Conservation (phyloP, 2,113 vertebrate species). For the Tachysurus vachellii region DNA sequence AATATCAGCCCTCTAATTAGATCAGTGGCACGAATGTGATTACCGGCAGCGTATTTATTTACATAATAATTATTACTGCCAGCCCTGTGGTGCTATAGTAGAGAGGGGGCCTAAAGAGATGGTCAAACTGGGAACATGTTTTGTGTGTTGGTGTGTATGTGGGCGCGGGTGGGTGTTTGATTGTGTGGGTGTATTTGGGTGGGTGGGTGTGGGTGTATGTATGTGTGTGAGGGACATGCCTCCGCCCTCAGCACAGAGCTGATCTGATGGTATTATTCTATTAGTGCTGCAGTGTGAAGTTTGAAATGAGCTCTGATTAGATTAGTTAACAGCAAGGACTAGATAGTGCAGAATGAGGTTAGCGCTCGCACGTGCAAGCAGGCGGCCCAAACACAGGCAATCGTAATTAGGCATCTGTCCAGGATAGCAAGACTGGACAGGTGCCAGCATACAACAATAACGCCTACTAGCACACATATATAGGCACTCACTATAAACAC, state of each 20-base stretch:
- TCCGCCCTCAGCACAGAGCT: conserved; percentile 49
- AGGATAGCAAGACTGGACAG: conserved; percentile 51
- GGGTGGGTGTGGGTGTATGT: conserved; percentile 13
- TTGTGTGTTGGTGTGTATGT: conserved; percentile 3
- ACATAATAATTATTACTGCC: conserved; percentile 84
- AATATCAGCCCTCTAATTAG: conserved; percentile 77
- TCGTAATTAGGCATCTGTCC: conserved; percentile 59
- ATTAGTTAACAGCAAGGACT: conserved; percentile 64
- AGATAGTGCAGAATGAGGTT: conserved; percentile 63
- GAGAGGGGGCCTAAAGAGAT: conserved; percentile 47
- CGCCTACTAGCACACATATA: conserved; percentile 39
- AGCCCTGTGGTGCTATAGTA: conserved; percentile 60
- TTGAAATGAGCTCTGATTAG: conserved; percentile 62
- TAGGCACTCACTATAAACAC: conserved; percentile 29
- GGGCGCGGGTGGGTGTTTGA: not conserved
- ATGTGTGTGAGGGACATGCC: conserved; percentile 45
- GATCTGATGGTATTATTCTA: conserved; percentile 62
- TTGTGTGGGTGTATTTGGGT: conserved; percentile 16
- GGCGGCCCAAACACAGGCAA: conserved; percentile 51
- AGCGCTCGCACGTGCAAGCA: conserved; percentile 56
- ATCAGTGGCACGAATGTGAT: conserved; percentile 81
- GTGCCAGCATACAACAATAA: conserved; percentile 52
- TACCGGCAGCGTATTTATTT: conserved; percentile 82
- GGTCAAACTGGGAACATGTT: conserved; percentile 19
- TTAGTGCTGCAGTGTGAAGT: conserved; percentile 65